A percentile compares a stretch with the other conserved stretches of the same genome.
Conservation (phyloP, 2,888 invertebrate genomes). For the Xestia sexstrigata region DNA sequence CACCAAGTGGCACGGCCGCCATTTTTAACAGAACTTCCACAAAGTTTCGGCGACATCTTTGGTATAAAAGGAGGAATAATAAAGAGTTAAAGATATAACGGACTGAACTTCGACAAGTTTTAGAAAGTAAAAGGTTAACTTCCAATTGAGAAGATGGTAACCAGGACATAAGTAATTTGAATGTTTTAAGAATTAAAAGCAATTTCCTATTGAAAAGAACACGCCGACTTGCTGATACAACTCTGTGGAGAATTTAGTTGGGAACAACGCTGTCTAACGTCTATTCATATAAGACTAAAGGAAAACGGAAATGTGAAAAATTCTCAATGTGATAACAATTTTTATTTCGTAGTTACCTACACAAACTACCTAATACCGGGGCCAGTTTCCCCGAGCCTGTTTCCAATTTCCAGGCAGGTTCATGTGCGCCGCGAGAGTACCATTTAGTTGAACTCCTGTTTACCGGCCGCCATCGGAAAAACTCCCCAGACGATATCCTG, state of each 20-base stretch:
- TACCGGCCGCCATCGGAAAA: constrained; percentile 34
- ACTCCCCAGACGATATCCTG: constrained; percentile 46
- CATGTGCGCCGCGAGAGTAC: constrained; percentile 29
- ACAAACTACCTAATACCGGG: constrained; percentile 4
- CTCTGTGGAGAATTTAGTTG: not conserved
- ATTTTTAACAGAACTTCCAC: constrained; percentile 40
- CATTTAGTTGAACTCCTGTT: constrained; percentile 37
- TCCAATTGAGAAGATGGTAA: constrained; percentile 1
- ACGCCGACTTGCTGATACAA: not conserved
- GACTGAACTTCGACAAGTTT: constrained; percentile 33
- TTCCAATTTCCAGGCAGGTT: constrained; percentile 27
- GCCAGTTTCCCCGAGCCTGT: constrained; percentile 13
- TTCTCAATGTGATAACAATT: not conserved
- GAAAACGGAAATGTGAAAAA: not conserved
- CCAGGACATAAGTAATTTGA: constrained; percentile 10
- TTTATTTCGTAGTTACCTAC: not conserved
- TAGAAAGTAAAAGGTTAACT: constrained; percentile 15
- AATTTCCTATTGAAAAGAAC: not conserved
- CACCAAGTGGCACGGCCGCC: constrained; percentile 49
- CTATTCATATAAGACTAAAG: constrained; percentile 1
- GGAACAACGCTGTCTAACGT: not conserved
- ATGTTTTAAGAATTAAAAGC: not conserved
- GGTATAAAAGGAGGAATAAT: constrained; percentile 42
- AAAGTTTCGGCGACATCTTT: constrained; percentile 43
- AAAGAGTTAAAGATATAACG: constrained; percentile 46